Conservation (phyloP, 1,140 invertebrate species). For the Neodiprion fabricii region DNA sequence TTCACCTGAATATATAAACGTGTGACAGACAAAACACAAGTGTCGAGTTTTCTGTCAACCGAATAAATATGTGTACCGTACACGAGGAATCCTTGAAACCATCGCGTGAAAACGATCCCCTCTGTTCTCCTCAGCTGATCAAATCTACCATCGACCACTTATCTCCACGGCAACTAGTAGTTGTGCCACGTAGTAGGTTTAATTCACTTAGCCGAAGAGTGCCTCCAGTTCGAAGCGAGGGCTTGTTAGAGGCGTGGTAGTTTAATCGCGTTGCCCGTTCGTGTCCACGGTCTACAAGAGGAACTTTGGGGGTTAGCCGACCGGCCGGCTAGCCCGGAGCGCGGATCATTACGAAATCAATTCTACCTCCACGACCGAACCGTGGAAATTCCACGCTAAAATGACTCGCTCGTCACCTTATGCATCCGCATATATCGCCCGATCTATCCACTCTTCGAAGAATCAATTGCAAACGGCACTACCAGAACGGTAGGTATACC, state of each 20-base stretch:
- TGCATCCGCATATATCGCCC: too few relatives aligned
- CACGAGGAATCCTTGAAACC: too few relatives aligned
- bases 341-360: not conserved
- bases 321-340: not conserved
- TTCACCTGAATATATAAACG: too few relatives aligned
- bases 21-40: too few relatives aligned
- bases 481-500: too few relatives aligned
- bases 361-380: not conserved
- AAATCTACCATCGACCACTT: not conserved
- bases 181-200: conserved; percentile 31
- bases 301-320: not conserved
- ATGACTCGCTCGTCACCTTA: too few relatives aligned
- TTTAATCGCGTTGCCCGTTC: conserved; percentile 47
- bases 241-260: conserved; percentile 36
- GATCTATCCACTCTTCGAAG: too few relatives aligned
- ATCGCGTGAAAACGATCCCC: not conserved
- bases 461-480: too few relatives aligned
- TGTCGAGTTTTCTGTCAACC: too few relatives aligned
- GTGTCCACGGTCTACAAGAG: not conserved
- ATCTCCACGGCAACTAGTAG: not conserved
- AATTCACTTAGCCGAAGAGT: conserved; percentile 44
- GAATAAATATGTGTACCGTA: too few relatives aligned
- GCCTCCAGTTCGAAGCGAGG: conserved; percentile 28
- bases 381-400: not conserved
- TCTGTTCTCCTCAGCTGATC: not conserved